These are phyloP conservation scores for Stegophylla sp. DNA, from an alignment of 2,888 invertebrate species.

Conservation along the genomic window DNA sequence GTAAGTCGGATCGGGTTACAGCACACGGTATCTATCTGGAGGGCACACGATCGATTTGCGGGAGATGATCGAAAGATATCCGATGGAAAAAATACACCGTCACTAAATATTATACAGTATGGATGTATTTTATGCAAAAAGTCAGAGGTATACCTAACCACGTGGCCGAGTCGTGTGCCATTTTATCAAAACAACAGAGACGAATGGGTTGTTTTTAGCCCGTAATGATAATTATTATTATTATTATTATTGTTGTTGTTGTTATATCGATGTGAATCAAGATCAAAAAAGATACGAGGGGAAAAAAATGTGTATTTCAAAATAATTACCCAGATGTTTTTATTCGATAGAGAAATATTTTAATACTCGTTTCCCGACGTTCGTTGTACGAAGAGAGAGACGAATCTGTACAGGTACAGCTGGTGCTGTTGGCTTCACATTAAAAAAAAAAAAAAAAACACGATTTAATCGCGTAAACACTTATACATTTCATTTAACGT, in stretches of 20 bases:
- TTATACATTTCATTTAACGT: not conserved
- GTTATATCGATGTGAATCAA: not conserved
- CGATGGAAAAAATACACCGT: constrained; percentile 17
- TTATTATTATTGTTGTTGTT: not conserved
- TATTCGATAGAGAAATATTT: not conserved
- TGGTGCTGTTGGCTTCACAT: not conserved
- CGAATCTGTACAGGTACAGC: too few species aligned
- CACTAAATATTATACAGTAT: not conserved
- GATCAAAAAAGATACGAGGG: not conserved
- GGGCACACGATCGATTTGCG: constrained; percentile 34
- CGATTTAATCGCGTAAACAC: not conserved
- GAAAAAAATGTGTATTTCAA: not conserved
- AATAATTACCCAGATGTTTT: not conserved
- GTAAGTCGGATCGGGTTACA: constrained; percentile 16
- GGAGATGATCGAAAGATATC: constrained; percentile 20
- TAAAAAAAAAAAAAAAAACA: not conserved
- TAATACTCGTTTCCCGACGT: not conserved
- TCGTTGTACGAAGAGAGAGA: too few species aligned
- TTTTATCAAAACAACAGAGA: not conserved
- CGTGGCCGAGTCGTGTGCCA: constrained; percentile 7
- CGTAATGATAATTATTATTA: not conserved
- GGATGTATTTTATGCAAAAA: not conserved
- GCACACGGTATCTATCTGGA: constrained; percentile 24
- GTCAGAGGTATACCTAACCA: not conserved
- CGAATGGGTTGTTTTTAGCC: not conserved